phyloP scores from a whole-genome alignment of 23 tunicate genomes.

The Clavelina lepadiformis region DNA sequence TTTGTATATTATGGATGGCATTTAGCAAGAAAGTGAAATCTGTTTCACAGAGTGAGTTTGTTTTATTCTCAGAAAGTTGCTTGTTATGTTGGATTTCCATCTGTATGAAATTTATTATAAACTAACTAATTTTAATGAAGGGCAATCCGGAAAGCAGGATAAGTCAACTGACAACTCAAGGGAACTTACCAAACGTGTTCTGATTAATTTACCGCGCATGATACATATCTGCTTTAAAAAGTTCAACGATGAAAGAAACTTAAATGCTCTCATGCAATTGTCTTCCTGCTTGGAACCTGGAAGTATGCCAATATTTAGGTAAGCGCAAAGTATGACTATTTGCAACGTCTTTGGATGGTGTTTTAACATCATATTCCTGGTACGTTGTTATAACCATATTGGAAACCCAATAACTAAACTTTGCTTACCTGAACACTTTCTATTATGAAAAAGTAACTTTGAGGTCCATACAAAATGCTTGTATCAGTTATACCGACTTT shows the following conservation, averaged over 20 bases:
- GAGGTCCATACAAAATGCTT: too few relatives aligned
- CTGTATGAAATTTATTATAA: too few relatives aligned
- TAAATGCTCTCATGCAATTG: constrained; percentile 60
- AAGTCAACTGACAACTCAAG: too few relatives aligned
- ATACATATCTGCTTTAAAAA: constrained; percentile 57
- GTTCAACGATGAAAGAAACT: constrained; percentile 51
- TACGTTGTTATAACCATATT: too few relatives aligned
- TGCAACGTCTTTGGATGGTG: neutral
- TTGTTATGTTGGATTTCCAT: too few relatives aligned
- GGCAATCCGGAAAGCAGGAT: too few relatives aligned
- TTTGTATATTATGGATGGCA: constrained; percentile 31
- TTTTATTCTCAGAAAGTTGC: neutral
- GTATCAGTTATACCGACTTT: too few relatives aligned
- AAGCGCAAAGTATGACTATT: neutral
- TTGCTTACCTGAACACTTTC: too few relatives aligned
- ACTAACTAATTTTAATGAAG: too few relatives aligned
- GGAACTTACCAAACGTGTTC: constrained; percentile 34
- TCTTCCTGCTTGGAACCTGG: constrained; percentile 69
- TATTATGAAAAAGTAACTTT: too few relatives aligned
- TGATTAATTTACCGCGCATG: constrained; percentile 41
- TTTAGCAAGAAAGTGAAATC: constrained; percentile 13
- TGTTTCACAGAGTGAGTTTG: constrained; percentile 6
- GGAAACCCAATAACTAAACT: too few relatives aligned
- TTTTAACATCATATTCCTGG: neutral
- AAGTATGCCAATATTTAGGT: constrained; percentile 69